phyloP scores from a whole-genome alignment of 2,113 vertebrate species.

The Ophthalmotilapia sp. region DNA sequence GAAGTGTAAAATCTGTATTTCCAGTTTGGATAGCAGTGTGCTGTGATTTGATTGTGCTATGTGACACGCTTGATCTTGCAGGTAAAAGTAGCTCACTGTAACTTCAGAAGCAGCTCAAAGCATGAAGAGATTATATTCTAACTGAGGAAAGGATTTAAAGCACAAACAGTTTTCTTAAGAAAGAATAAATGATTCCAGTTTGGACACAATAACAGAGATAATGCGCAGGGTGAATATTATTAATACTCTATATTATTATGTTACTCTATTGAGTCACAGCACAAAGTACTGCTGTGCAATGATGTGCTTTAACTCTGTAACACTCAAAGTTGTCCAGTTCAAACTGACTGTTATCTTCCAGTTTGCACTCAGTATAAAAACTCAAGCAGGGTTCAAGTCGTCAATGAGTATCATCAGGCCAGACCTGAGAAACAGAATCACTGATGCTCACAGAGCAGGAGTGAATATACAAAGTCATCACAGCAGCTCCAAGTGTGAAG shows the following conservation, averaged over 20 bases:
- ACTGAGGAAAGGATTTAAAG: not conserved
- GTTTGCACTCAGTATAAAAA: not conserved
- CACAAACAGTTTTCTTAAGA: not conserved
- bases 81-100: not conserved
- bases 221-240: not conserved
- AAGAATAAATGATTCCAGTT: not conserved
- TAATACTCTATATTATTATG: not conserved
- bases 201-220: not conserved
- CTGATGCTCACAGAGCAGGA: not conserved
- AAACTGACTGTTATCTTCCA: not conserved
- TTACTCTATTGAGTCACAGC: not conserved
- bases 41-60: not conserved
- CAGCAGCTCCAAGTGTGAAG: not conserved
- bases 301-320: not conserved
- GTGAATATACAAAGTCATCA: not conserved
- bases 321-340: not conserved
- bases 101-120: not conserved
- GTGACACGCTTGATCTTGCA: not conserved
- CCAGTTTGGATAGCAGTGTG: not conserved
- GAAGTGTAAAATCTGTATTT: not conserved
- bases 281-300: not conserved
- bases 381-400: not conserved
- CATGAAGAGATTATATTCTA: not conserved
- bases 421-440: not conserved
- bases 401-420: not conserved